Evolutionary conservation across 2,797 vertebrate genomes (phyloP), one percentile per base, ranked within the genome.

Genomic region (Dryobates pubescens): DNA sequence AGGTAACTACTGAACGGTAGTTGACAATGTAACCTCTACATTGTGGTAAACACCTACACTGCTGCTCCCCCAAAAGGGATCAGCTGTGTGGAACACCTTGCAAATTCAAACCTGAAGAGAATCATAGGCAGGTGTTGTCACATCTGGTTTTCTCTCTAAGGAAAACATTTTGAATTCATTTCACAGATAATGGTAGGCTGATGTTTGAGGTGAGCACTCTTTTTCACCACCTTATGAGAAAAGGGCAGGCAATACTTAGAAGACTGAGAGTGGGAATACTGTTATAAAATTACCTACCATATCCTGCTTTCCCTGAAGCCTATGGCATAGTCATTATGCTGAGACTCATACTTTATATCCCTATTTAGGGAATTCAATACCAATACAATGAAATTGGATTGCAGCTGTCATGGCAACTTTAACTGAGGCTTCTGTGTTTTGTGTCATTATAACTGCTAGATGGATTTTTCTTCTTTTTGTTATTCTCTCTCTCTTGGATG

Each of bases 351-450:
- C 20, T 78, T 87, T 30, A 24, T 22, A 45, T 17, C 17, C 34
- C 30, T 81, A 6, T 62, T 45, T 26, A 63, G 38, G 74, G 56
- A 41, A 45, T 32, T 90, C 56, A 67, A 0, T 57, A 79, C 13
- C 32, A 62, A 16, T 79, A 58, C 82, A 89, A 49, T 34, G 23
- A 78, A 94, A 89, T n/a, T 54, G 41, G 53, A 20, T 53, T 92
- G 84, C 34, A 92, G 77, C 88, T 92, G 78, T 63, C 73, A 80
- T 32, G 75, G 67, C 73, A 88, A 68, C 36, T 93, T 93, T 74
- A 54, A 74, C 36, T 76, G 17, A 6, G 17, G 45, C 24, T 77
- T 72, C 56, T 57, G 13, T 7, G 2, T 8, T 81, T 17, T 47
- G 18, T 80, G n/a, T 63, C 68, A 53, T 61, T 82, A 23, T 30